Conservation (phyloP, 2,797 vertebrate genomes). For the Malacoctenus gilli region DNA sequence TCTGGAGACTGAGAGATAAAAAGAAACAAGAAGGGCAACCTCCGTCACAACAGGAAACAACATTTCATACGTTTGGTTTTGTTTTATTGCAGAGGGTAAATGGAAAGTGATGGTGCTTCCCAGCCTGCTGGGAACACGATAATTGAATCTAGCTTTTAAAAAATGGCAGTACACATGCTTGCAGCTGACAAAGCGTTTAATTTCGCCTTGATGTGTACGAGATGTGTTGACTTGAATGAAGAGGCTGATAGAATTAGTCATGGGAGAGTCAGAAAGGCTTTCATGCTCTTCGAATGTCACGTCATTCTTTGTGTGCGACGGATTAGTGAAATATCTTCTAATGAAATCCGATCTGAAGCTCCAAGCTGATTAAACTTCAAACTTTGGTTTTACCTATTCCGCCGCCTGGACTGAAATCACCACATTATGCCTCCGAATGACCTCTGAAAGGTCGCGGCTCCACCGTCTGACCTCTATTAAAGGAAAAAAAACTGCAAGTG, state of each 20-base stretch:
- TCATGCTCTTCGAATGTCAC: constrained; percentile 16
- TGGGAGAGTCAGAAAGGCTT: not conserved
- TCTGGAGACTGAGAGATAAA: constrained; percentile 29
- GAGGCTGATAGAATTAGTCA: constrained; percentile 8
- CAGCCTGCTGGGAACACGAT: not conserved
- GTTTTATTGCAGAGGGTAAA: constrained; percentile 16
- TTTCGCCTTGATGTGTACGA: constrained; percentile 4
- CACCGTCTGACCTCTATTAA: constrained; percentile 60
- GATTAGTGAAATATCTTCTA: constrained; percentile 2
- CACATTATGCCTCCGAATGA: constrained; percentile 42
- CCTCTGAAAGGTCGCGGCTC: constrained; percentile 45
- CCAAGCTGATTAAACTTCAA: constrained; percentile 41
- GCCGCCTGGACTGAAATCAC: constrained; percentile 23
- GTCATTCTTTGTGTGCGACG: not conserved
- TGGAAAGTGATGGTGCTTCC: constrained; percentile 5
- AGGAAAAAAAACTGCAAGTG: constrained; percentile 42
- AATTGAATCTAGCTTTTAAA: constrained; percentile 23
- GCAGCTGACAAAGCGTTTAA: constrained; percentile 1
- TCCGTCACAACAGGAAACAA: constrained; percentile 46
- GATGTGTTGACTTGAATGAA: constrained; percentile 2
- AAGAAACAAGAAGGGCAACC: constrained; percentile 22
- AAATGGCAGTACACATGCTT: constrained; percentile 5
- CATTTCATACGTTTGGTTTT: constrained; percentile 19
- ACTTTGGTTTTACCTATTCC: constrained; percentile 23
- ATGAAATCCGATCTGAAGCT: constrained; percentile 3